Conservation (phyloP, 1,140 invertebrate genomes). For the Venturia canescens region DNA sequence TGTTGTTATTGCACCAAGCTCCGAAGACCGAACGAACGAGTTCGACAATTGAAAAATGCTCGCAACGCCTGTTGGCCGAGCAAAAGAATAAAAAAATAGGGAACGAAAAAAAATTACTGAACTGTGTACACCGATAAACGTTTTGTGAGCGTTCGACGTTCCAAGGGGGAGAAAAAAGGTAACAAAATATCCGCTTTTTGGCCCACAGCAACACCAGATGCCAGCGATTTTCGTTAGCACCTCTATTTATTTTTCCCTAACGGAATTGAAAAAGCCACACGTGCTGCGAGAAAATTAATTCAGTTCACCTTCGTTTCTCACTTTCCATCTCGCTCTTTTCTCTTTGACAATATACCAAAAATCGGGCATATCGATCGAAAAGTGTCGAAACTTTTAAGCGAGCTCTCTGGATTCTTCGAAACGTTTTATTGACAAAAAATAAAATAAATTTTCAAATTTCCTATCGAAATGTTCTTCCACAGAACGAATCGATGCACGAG, state of each 20-base stretch:
- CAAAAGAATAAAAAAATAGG: constrained; percentile 18
- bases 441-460: too few species aligned
- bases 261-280: constrained; percentile 10
- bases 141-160: background rate
- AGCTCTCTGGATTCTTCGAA: too few species aligned
- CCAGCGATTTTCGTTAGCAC: constrained; percentile 36
- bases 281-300: constrained; percentile 26
- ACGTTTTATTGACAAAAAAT: too few species aligned
- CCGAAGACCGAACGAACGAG: constrained; percentile 32
- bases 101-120: background rate
- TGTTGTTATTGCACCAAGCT: constrained; percentile 13
- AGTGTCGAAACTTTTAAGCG: too few species aligned
- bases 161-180: background rate
- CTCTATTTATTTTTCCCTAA: constrained; percentile 17
- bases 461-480: too few species aligned
- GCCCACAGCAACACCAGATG: constrained; percentile 22
- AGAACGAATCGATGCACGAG: too few species aligned
- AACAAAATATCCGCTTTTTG: constrained; percentile 15
- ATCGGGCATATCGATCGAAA: background rate
- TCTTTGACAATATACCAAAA: constrained; percentile 1
- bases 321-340: background rate
- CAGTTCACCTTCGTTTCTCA: constrained; percentile 24
- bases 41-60: constrained; percentile 36
- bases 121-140: background rate
- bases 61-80: constrained; percentile 18